Percentiles rank a stretch among this genome's conserved stretches.
These are phyloP conservation scores for Triops cancriformis DNA, from an alignment of 1,140 invertebrate species.

Conservation along the genomic window DNA sequence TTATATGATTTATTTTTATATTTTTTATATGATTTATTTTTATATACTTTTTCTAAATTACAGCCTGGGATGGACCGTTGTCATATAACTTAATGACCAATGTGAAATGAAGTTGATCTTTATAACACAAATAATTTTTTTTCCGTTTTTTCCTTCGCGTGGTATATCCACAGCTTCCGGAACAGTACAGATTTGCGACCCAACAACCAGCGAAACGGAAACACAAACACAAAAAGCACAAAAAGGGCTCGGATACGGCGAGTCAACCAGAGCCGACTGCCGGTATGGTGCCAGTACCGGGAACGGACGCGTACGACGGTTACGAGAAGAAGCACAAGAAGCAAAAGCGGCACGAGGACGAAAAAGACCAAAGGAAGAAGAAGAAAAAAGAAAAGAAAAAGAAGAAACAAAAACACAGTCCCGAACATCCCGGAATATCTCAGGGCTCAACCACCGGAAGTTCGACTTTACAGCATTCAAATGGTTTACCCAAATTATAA, in stretches of 20 bases:
- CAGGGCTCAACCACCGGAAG: neutral
- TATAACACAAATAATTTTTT: no score
- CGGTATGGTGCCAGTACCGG: slow-evolving; percentile 24
- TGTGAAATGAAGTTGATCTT: no score
- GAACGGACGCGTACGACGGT: slow-evolving; percentile 45
- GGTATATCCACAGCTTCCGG: slow-evolving; percentile 62
- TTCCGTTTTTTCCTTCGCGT: neutral
- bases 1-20: no score
- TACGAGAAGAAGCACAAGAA: slow-evolving; percentile 95
- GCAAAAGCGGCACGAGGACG: slow-evolving; percentile 85
- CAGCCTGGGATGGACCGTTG: no score
- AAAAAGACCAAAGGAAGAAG: slow-evolving; percentile 79
- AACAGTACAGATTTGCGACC: slow-evolving; percentile 89
- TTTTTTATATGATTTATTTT: no score
- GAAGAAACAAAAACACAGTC: slow-evolving; percentile 81
- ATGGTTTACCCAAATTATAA: neutral
- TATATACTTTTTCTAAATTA: no score
- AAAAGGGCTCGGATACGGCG: slow-evolving; percentile 62
- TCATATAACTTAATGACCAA: no score
- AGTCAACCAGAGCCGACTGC: slow-evolving; percentile 43
- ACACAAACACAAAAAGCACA: slow-evolving; percentile 90
- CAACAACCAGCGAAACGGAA: slow-evolving; percentile 84
- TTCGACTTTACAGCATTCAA: neutral
- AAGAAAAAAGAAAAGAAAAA: slow-evolving; percentile 94
- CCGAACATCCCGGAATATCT: slow-evolving; percentile 55